Conservation (phyloP, 2,888 invertebrate species). For the Orthonevra nobilis region DNA sequence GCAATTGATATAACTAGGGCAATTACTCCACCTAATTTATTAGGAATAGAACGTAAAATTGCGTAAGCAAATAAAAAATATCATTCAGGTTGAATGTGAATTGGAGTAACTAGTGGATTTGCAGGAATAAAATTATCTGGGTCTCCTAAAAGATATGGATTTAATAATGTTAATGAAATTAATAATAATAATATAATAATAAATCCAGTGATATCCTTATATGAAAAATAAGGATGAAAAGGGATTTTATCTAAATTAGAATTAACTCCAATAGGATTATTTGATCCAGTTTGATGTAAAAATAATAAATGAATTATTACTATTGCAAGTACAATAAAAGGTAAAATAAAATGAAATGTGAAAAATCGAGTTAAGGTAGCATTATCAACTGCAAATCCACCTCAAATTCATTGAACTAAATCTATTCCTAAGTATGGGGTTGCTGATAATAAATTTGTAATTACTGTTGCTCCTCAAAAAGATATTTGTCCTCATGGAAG, state of each 20-base stretch:
- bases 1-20: constrained; percentile 82
- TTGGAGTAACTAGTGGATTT: constrained; percentile 82
- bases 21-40: constrained; percentile 88
- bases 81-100: constrained; percentile 92
- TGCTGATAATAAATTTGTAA: constrained; percentile 87
- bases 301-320: constrained; percentile 85
- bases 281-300: constrained; percentile 85
- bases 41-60: constrained; percentile 89
- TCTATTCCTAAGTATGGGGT: constrained; percentile 85
- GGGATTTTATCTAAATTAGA: constrained; percentile 86
- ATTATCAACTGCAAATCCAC: constrained; percentile 87
- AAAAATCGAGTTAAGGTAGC: constrained; percentile 88
- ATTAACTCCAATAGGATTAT: constrained; percentile 85
- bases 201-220: constrained; percentile 85
- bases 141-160: constrained; percentile 84
- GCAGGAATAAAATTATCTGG: constrained; percentile 87
- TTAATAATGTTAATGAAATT: constrained; percentile 81
- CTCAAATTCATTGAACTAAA: constrained; percentile 87
- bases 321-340: constrained; percentile 84
- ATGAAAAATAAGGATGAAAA: constrained; percentile 85
- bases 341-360: constrained; percentile 87
- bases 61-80: constrained; percentile 92
- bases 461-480: constrained; percentile 90
- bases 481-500: constrained; percentile 91
- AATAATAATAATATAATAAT: constrained; percentile 82